These are phyloP conservation scores for Digitonthophagus gazella DNA, from an alignment of 2,888 invertebrate genomes.

Conservation along the genomic window DNA sequence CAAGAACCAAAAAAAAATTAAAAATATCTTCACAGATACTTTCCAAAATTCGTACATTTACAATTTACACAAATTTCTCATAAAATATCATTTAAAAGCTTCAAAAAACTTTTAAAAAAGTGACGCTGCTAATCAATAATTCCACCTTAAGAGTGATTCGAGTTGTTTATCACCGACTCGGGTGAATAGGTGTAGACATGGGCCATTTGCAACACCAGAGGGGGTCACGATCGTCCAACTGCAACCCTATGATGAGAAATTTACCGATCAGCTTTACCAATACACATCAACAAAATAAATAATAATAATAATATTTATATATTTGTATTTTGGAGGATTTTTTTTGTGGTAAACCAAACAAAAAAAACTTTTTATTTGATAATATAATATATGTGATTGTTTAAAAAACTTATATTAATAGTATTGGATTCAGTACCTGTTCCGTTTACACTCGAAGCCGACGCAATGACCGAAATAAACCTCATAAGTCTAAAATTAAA, in stretches of 20 bases:
- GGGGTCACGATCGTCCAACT: conserved; percentile 46
- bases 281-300: conserved; percentile 24
- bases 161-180: conserved; percentile 44
- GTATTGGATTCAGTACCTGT: conserved; percentile 49
- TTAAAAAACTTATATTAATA: conserved; percentile 28
- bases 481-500: conserved; percentile 54
- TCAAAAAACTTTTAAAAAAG: too few species aligned
- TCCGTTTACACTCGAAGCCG: conserved; percentile 48
- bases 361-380: conserved; percentile 7
- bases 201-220: conserved; percentile 38
- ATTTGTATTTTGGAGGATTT: neutral
- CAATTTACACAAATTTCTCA: too few species aligned
- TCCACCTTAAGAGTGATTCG: conserved; percentile 33
- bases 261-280: conserved; percentile 48
- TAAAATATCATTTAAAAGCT: too few species aligned
- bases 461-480: conserved; percentile 52
- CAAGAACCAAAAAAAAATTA: too few species aligned
- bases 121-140: conserved; percentile 10
- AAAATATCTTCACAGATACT: too few species aligned
- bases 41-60: too few species aligned
- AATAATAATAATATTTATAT: neutral
- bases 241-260: conserved; percentile 53
- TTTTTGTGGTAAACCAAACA: conserved; percentile 3
- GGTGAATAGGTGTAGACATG: conserved; percentile 45
- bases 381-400: conserved; percentile 31